Conservation (phyloP, 1,140 invertebrate genomes). For the Tetramorium alpestre region DNA sequence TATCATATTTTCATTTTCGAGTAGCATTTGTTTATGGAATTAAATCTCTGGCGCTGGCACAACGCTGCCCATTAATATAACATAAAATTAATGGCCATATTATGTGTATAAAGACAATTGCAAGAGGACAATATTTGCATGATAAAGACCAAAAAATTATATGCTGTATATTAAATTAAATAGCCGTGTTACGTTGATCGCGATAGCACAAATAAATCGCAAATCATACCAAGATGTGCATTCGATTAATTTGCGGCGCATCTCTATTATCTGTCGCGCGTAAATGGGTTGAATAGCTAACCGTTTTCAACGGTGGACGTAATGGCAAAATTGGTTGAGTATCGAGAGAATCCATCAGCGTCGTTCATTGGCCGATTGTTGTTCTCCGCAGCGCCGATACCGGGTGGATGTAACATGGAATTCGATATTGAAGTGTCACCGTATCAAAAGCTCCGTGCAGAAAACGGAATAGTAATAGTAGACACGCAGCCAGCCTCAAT, state of each 20-base stretch:
- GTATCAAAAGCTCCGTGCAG: constrained; percentile 86
- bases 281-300: constrained; percentile 43
- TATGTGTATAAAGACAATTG: constrained; percentile 23
- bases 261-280: constrained; percentile 38
- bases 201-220: constrained; percentile 32
- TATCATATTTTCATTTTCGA: constrained; percentile 11
- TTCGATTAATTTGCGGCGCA: constrained; percentile 52
- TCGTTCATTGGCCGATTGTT: constrained; percentile 62
- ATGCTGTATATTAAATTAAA: constrained; percentile 49
- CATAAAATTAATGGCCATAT: constrained; percentile 43
- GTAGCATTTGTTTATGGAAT: constrained; percentile 21
- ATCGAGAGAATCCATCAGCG: constrained; percentile 29
- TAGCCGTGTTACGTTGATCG: constrained; percentile 24
- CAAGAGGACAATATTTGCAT: constrained; percentile 18
- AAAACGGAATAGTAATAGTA: constrained; percentile 86
- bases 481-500: constrained; percentile 87
- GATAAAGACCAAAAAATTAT: constrained; percentile 52
- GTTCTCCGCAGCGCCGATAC: constrained; percentile 88
- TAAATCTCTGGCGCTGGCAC: constrained; percentile 6
- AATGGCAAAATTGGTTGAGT: constrained; percentile 40
- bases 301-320: constrained; percentile 23
- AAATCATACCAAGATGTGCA: constrained; percentile 36
- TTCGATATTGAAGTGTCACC: constrained; percentile 89
- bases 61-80: constrained; percentile 39
- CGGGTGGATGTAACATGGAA: constrained; percentile 92